Percentiles rank a stretch among this genome's conserved stretches.
Conservation (phyloP, 2,113 vertebrate genomes). For the Strix aluco region DNA sequence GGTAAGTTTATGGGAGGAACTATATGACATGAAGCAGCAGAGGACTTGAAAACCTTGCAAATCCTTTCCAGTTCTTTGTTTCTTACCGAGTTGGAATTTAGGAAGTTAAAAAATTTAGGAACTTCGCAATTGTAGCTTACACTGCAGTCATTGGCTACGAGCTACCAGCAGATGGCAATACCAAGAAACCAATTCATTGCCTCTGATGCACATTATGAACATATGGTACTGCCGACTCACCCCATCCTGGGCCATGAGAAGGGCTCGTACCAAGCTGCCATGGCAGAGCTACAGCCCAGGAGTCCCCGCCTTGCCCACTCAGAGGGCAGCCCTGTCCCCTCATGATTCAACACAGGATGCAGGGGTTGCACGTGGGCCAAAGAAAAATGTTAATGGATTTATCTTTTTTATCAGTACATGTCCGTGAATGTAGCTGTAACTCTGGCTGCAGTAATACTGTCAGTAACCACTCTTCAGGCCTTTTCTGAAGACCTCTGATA, state of each 20-base stretch:
- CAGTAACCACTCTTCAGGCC: neutral
- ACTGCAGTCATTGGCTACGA: neutral
- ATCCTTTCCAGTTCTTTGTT: neutral
- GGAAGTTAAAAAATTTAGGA: neutral
- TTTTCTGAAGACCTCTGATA: neutral
- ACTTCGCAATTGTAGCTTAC: neutral
- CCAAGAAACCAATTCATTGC: neutral
- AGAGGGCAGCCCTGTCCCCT: neutral
- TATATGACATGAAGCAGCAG: accelerated
- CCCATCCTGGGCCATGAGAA: neutral
- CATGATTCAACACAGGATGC: neutral
- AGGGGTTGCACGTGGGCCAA: neutral
- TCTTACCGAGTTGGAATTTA: neutral
- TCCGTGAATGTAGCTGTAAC: neutral
- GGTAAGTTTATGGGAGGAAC: neutral
- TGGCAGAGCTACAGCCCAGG: neutral
- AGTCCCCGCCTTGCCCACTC: neutral
- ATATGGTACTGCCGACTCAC: neutral
- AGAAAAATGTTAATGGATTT: neutral
- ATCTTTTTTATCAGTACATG: neutral
- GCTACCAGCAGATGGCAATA: neutral
- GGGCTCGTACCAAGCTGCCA: neutral
- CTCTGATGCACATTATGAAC: neutral
- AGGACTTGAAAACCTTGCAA: neutral
- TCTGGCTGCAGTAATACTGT: neutral